A percentile compares a stretch with the other conserved stretches of the same genome.
Evolutionary conservation across 2,888 invertebrate genomes (phyloP).

Genomic region (Brachyptera putata): DNA sequence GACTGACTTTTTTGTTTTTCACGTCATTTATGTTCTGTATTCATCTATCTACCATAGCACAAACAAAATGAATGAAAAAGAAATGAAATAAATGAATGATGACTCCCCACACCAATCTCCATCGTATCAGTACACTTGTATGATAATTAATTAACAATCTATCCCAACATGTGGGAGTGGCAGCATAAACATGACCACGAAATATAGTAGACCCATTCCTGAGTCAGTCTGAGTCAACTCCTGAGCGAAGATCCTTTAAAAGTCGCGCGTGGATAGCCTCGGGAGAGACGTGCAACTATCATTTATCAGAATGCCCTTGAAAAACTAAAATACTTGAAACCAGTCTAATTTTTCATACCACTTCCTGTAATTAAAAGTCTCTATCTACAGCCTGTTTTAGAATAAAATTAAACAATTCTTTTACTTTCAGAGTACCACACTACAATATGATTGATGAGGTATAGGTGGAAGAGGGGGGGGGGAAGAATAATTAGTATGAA

Average conservation of each 20-base stretch:
- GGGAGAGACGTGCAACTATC: background rate
- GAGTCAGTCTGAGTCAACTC: too few relatives aligned
- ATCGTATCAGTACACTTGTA: too few relatives aligned
- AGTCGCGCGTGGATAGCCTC: background rate
- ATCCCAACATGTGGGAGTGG: too few relatives aligned
- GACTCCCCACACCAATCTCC: too few relatives aligned
- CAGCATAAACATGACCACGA: too few relatives aligned
- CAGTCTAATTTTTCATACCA: conserved; percentile 10
- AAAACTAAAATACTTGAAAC: conserved; percentile 12
- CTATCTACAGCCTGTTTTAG: conserved; percentile 4
- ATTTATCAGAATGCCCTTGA: conserved; percentile 7
- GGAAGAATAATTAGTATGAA: background rate
- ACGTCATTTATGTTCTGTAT: too few relatives aligned
- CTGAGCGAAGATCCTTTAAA: background rate
- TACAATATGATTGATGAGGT: background rate
- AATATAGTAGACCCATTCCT: too few relatives aligned
- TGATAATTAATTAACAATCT: too few relatives aligned
- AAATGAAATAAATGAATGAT: too few relatives aligned
- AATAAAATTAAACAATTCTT: background rate
- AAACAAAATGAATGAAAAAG: too few relatives aligned
- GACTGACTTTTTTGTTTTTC: too few relatives aligned
- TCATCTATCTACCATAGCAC: too few relatives aligned
- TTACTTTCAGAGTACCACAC: background rate
- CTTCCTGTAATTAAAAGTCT: conserved; percentile 18
- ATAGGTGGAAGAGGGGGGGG: background rate